These are phyloP conservation scores for Hystrix brachyura DNA, from an alignment of 2,113 vertebrate species.

Conservation along the genomic window DNA sequence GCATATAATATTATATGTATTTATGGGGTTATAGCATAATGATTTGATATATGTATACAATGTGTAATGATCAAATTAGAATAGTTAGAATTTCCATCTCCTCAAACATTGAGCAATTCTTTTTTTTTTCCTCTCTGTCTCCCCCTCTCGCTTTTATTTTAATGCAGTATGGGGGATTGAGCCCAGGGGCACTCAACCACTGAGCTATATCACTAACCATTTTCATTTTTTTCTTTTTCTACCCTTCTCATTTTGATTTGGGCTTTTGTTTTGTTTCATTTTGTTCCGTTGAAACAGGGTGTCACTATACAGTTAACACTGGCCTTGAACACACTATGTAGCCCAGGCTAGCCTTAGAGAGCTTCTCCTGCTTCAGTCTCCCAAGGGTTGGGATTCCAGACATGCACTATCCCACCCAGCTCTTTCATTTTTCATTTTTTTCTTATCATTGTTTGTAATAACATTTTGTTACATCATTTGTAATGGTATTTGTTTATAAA, in stretches of 20 bases:
- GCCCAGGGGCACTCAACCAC: not conserved
- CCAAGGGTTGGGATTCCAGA: not conserved
- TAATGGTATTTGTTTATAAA: constrained; percentile 56
- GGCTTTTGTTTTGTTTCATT: not conserved
- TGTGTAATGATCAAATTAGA: not conserved
- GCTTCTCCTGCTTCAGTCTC: not conserved
- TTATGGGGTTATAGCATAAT: not conserved
- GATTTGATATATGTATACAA: not conserved
- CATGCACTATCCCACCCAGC: not conserved
- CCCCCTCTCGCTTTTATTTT: not conserved
- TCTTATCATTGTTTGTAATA: constrained; percentile 54
- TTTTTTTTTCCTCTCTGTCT: not conserved
- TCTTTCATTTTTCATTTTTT: constrained; percentile 33
- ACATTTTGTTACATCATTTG: constrained; percentile 68
- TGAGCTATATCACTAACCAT: not conserved
- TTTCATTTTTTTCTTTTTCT: too few relatives aligned
- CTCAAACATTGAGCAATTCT: not conserved
- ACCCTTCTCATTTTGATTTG: not conserved
- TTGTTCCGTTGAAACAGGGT: not conserved
- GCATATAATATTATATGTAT: not conserved
- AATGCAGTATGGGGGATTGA: not conserved
- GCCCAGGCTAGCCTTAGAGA: not conserved
- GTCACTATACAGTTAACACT: not conserved
- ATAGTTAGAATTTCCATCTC: not conserved
- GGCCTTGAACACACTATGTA: not conserved